phyloP scores from a whole-genome alignment of 2,888 invertebrate species.

The Agonum fuliginosum region DNA sequence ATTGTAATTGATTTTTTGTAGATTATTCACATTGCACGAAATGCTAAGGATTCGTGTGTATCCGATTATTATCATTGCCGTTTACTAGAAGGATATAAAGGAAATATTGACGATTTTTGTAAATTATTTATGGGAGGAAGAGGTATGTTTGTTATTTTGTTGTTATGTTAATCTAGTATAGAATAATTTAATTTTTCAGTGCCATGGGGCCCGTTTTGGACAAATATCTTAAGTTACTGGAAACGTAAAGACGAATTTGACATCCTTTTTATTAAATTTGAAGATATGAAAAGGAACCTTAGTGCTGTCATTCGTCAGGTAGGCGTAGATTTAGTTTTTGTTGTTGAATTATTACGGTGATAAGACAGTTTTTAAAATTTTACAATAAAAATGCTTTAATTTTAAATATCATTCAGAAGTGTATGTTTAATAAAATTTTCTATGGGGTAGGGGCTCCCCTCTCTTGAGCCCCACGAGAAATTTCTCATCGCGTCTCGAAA shows the following conservation, averaged over 20 bases:
- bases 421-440: no score
- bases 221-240: constrained; percentile 69
- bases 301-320: constrained; percentile 70
- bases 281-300: constrained; percentile 71
- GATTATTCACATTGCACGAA: constrained; percentile 83
- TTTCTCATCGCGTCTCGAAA: no score
- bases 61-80: constrained; percentile 82
- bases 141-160: constrained; percentile 68
- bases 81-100: constrained; percentile 75
- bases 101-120: constrained; percentile 77
- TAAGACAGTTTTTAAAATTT: no score
- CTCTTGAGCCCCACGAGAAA: no score
- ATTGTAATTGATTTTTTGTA: no score
- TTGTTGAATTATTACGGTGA: no score
- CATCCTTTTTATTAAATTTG: constrained; percentile 67
- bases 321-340: no score
- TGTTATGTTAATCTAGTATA: background rate
- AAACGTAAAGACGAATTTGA: constrained; percentile 67
- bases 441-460: no score
- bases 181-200: constrained; percentile 62
- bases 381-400: no score
- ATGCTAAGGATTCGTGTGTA: constrained; percentile 82
- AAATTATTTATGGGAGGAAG: constrained; percentile 77
- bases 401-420: no score
- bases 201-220: constrained; percentile 67